Evolutionary conservation across 2,113 vertebrate species (phyloP).

Genomic region (Corvus moneduloides): DNA sequence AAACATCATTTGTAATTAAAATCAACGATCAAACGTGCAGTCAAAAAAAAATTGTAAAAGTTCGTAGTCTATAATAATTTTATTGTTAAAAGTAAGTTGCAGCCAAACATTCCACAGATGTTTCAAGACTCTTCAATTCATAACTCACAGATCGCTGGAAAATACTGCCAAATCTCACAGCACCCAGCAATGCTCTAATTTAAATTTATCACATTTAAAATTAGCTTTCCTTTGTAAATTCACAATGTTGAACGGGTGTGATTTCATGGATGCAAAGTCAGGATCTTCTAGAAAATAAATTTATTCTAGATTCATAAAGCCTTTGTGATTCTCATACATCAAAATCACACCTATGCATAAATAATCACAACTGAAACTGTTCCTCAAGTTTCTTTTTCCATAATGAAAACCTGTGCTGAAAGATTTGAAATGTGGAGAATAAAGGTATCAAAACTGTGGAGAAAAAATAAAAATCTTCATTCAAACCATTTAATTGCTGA

Average conservation of each 20-base stretch:
- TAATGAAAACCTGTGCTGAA: not conserved
- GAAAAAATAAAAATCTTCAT: not conserved
- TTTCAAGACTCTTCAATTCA: not conserved
- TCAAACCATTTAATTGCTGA: not conserved
- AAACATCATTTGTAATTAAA: conserved; percentile 28
- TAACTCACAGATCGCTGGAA: not conserved
- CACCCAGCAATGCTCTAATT: not conserved
- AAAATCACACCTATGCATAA: not conserved
- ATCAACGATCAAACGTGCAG: not conserved
- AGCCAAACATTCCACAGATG: not conserved
- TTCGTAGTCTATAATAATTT: not conserved
- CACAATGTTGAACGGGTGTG: not conserved
- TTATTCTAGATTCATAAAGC: not conserved
- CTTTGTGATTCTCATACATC: not conserved
- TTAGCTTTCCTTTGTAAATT: not conserved
- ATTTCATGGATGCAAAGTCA: not conserved
- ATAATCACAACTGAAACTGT: not conserved
- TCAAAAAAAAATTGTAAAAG: not conserved
- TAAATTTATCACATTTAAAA: not conserved
- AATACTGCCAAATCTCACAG: not conserved
- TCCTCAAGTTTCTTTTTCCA: not conserved
- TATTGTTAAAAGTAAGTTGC: not conserved
- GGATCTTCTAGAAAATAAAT: not conserved
- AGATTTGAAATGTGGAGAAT: not conserved
- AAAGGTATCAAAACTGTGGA: not conserved